These are phyloP conservation scores for Tachysurus vachellii DNA, from an alignment of 2,113 vertebrate genomes.

Conservation along the genomic window DNA sequence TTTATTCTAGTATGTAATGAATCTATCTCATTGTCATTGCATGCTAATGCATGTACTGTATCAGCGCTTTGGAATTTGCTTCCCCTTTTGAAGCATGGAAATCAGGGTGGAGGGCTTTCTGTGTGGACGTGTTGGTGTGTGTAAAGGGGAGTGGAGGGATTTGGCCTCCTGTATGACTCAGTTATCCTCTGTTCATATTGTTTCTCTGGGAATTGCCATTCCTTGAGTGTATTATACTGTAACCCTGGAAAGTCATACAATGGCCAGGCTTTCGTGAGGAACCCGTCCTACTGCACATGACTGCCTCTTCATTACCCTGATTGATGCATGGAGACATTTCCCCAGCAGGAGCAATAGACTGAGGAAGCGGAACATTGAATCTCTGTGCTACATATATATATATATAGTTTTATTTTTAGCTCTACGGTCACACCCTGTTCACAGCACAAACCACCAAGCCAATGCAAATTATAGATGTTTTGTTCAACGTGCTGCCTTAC, in stretches of 20 bases:
- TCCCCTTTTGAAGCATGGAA: constrained; percentile 19
- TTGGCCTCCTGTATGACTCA: constrained; percentile 18
- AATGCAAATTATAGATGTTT: neutral
- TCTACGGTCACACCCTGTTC: neutral
- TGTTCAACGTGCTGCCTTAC: neutral
- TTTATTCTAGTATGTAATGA: constrained; percentile 5
- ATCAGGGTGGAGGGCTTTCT: constrained; percentile 8
- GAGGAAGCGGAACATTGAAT: neutral
- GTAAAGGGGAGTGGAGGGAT: constrained; percentile 8
- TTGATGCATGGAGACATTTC: neutral
- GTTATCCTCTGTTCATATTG: neutral
- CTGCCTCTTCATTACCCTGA: neutral
- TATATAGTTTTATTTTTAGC: constrained; percentile 16
- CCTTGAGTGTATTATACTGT: neutral
- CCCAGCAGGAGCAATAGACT: neutral
- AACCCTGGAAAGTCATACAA: constrained; percentile 11
- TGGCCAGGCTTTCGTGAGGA: constrained; percentile 1
- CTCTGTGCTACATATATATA: no score
- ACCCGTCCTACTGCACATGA: neutral
- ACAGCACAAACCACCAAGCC: neutral
- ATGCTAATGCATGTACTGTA: neutral
- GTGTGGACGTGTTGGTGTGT: constrained; percentile 10
- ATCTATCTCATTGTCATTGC: neutral
- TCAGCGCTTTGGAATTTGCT: constrained; percentile 38
- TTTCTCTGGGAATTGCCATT: neutral